Base-by-base conservation (phyloP, 2,797 vertebrate genomes). In the Rousettus madagascariensis region DNA sequence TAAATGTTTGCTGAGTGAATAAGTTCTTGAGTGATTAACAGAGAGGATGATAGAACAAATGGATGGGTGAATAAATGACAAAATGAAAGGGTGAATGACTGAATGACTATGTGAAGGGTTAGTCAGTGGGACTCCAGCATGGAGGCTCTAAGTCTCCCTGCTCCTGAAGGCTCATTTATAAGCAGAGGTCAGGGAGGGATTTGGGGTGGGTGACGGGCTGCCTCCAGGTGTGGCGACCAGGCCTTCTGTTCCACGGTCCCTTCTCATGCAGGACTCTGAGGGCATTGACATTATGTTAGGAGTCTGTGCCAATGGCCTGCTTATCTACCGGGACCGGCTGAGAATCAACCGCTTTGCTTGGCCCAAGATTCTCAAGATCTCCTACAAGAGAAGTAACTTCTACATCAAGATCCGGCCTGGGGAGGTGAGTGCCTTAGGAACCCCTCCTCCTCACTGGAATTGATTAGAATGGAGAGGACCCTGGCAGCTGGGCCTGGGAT, bases 281-380 rank as follows among this genome's bases (percentile, higher is more conserved):
- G 99, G 99, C 97, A 99, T 99, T 0, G 99, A 99, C 96, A 99
- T 99, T 97, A 99, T 99, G 99, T 98, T 99, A 88, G 99, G 99
- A 0, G 99, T 99, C 89, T 99, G 99, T 30, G 99, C 99, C 98
- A 99, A 99, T 0, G 99, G 99, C 79, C 99, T 99, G 91, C 99
- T 99, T 83, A 99, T 99, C 97, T 99, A 99, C 98, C 98, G 99
- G n/a, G 99, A 99, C 93, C 99, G 99, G 41, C 98, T 99, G 97
- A 98, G 99, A 98, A 99, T 99, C 98, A 99, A 99, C 97, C 99
- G 99, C 92, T 99, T 99, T 0, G 99, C 99, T 96, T 99, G 99
- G 99, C 99, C 99, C 90, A 99, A 99, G 98, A 99, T 99, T 97
- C 99, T 99, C 30, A 99, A 99, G 98, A 99, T 99, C 97, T 99